A percentile compares a stretch with the other conserved stretches of the same genome.
phyloP scores from a whole-genome alignment of 2,888 invertebrate genomes.

The Neoscelio sp. region DNA sequence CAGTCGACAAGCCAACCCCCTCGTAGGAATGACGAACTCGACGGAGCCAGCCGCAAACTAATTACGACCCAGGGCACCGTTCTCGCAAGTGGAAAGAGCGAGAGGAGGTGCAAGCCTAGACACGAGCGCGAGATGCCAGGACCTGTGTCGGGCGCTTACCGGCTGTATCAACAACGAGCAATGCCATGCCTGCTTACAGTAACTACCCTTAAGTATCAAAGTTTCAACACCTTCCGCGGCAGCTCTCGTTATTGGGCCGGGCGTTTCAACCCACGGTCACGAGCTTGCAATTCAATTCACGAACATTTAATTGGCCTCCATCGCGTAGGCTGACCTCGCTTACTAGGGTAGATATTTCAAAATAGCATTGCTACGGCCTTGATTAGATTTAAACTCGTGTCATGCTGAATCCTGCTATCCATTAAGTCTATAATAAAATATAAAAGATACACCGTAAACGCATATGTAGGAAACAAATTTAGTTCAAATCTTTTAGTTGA shows the following conservation, averaged over 20 bases:
- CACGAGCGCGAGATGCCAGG: slow-evolving; percentile 18
- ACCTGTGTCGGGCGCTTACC: slow-evolving; percentile 40
- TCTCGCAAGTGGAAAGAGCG: slow-evolving; percentile 39
- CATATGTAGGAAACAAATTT: no score
- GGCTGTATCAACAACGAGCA: slow-evolving; percentile 67
- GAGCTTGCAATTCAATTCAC: slow-evolving; percentile 55
- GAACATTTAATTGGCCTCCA: slow-evolving; percentile 55
- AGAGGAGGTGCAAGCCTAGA: slow-evolving; percentile 32
- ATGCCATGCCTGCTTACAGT: slow-evolving; percentile 67
- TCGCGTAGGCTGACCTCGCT: slow-evolving; percentile 23
- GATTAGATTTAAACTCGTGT: slow-evolving; percentile 6
- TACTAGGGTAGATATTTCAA: background rate
- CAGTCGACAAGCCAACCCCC: slow-evolving; percentile 66
- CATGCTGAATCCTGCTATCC: no score
- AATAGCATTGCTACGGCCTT: background rate
- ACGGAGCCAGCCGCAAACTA: slow-evolving; percentile 68
- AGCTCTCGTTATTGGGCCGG: slow-evolving; percentile 54
- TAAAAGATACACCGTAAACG: no score
- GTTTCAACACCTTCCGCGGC: slow-evolving; percentile 66
- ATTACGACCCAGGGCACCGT: slow-evolving; percentile 69
- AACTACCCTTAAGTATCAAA: slow-evolving; percentile 69
- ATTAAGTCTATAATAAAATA: no score
- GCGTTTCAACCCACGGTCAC: slow-evolving; percentile 45
- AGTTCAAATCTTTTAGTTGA: no score
- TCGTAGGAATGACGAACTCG: slow-evolving; percentile 64